Base-by-base conservation (phyloP, 2,888 invertebrate species). In the Tupiocoris notatus region DNA sequence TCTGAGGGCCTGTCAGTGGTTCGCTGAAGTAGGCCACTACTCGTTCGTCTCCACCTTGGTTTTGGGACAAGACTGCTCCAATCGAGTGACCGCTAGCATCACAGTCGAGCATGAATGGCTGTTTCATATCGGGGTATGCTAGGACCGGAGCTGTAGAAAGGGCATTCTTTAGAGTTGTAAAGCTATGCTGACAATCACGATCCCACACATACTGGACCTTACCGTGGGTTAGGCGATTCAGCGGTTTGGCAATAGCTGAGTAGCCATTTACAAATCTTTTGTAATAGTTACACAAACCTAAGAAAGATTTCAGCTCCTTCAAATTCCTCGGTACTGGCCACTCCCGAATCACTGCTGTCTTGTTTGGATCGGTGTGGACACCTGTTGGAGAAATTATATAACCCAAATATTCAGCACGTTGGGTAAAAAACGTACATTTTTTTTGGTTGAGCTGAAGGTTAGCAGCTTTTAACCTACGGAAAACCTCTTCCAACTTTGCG, bases 401-500 rank as follows among this genome's bases (percentile, higher is more conserved):
- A 0, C 81, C 81, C 12, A 80, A 66, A 58, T 77, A 81, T 1
- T 24, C 9, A 9, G 80, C 77, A 62, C 79, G 65, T 6, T 75
- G 54, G n/a, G n/a, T n/a, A n/a, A 12, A 39, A 12, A 58, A 77
- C 75, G 17, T 79, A 61, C 73, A 73, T 24, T 73, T 73, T 24
- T 80, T 76, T 0, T 75, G 74, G 71, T 77, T 81, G 1, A 81
- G 74, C 9, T 80, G 78, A 1, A 82, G 70, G 12, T 77, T 78
- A 0, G 80, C 80, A 77, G 16, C n/a, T 66, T 6, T 6, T 12
- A 82, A 70, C 21, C 80, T 61, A 1, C 57, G 2, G 12, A 81
- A 80, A 2, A 82, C 78, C 23, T 76, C 7, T 17, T 67, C 1
- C 0, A 80, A 21, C 61, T 81, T 79, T 2, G 68, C 17, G 0